Percentiles rank a stretch among this genome's conserved stretches.
Conservation (phyloP, 2,888 invertebrate genomes). For the Embidobia sp. region DNA sequence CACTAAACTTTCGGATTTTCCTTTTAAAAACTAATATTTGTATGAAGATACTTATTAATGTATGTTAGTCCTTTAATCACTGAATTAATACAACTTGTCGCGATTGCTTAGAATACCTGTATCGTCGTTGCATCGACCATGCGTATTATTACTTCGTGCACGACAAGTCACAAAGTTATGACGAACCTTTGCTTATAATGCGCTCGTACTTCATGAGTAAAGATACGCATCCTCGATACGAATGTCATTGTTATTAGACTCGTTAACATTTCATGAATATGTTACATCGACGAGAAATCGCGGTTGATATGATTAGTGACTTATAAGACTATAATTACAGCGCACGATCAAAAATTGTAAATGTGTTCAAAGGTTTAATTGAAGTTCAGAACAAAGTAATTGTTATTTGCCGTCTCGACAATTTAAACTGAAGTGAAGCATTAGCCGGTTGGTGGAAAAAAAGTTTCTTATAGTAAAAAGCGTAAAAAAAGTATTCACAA, state of each 20-base stretch:
- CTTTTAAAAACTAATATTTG: too few species aligned
- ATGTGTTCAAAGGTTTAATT: too few species aligned
- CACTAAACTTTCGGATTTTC: too few species aligned
- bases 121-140: slow-evolving; percentile 27
- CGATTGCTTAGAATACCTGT: slow-evolving; percentile 16
- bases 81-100: slow-evolving; percentile 18
- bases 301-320: too few species aligned
- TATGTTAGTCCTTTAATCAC: slow-evolving; percentile 29
- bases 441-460: too few species aligned
- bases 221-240: slow-evolving; percentile 26
- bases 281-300: too few species aligned
- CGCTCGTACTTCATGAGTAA: slow-evolving; percentile 25
- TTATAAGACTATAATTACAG: background rate
- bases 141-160: slow-evolving; percentile 49
- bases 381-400: too few species aligned
- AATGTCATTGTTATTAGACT: slow-evolving; percentile 36
- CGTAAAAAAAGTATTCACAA: background rate
- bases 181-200: slow-evolving; percentile 33
- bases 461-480: background rate
- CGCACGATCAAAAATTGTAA: slow-evolving; percentile 1
- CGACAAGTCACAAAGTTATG: slow-evolving; percentile 38
- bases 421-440: background rate
- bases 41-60: too few species aligned
- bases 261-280: slow-evolving; percentile 35
- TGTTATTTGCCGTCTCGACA: background rate